Evolutionary conservation across 2,888 invertebrate genomes (phyloP).

Genomic region (Lasioglossum zephyrum): DNA sequence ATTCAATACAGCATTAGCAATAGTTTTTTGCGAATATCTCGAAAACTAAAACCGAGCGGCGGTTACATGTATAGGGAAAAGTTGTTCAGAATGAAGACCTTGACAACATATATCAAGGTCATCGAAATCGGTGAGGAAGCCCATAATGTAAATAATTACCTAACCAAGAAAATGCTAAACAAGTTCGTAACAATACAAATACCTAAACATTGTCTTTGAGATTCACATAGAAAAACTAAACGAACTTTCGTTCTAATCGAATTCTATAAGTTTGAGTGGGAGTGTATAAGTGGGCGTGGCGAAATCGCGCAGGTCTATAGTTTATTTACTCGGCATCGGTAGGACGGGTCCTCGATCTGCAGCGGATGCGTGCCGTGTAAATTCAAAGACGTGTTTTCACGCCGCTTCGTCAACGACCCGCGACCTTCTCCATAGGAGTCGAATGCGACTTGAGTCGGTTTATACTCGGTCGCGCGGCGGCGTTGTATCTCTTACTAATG

Average conservation of each 20-base stretch:
- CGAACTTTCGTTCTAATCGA: background rate
- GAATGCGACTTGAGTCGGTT: constrained; percentile 18
- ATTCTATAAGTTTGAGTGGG: background rate
- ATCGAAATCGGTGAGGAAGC: no score
- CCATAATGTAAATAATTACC: no score
- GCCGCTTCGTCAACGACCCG: constrained; percentile 47
- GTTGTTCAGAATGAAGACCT: no score
- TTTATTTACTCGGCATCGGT: constrained; percentile 7
- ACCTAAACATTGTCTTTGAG: no score
- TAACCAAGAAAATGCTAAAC: no score
- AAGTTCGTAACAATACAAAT: no score
- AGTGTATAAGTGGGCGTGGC: background rate
- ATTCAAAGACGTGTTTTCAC: constrained; percentile 58
- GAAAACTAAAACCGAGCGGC: no score
- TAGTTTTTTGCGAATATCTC: no score
- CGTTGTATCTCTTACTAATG: constrained; percentile 65
- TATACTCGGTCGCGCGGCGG: constrained; percentile 13
- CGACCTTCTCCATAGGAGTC: constrained; percentile 64
- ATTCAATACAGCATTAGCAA: no score
- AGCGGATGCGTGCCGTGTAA: constrained; percentile 38
- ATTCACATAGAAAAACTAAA: background rate
- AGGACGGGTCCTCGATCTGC: background rate
- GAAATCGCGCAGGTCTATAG: background rate
- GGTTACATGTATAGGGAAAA: no score
- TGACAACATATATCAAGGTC: no score